These are phyloP conservation scores for Cantharis nigra DNA, from an alignment of 2,888 invertebrate species.

Conservation along the genomic window DNA sequence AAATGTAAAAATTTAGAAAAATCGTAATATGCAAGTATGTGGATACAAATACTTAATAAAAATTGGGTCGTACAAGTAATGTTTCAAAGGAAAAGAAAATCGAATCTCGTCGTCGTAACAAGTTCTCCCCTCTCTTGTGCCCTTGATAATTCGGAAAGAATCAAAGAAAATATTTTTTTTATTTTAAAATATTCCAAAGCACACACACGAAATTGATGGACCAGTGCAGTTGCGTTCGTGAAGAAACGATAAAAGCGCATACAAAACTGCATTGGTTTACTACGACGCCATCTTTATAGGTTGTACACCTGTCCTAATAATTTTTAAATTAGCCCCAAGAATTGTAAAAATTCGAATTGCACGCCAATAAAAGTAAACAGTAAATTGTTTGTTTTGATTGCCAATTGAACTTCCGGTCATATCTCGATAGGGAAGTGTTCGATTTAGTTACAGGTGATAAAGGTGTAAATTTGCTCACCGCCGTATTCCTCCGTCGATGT, in stretches of 20 bases:
- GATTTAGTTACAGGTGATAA: constrained; percentile 12
- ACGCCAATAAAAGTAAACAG: neutral
- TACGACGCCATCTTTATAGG: constrained; percentile 36
- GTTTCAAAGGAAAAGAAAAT: neutral
- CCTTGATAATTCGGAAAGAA: neutral
- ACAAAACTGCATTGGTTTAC: constrained; percentile 36
- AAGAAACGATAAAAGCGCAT: constrained; percentile 23
- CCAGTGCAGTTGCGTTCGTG: neutral
- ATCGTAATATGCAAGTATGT: neutral
- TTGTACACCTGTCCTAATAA: constrained; percentile 35
- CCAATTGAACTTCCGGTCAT: neutral
- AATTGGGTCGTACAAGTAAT: neutral
- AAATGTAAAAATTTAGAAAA: neutral
- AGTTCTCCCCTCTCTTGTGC: neutral
- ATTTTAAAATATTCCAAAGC: neutral
- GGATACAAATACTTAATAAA: neutral
- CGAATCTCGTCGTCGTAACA: neutral
- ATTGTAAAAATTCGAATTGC: neutral
- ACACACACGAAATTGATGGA: neutral
- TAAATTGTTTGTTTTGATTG: neutral
- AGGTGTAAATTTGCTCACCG: constrained; percentile 29
- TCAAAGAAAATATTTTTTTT: neutral
- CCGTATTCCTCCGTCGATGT: constrained; percentile 30
- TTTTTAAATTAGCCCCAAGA: constrained; percentile 8
- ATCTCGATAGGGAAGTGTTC: neutral